A percentile compares a stretch with the other conserved stretches of the same genome.
phyloP scores from a whole-genome alignment of 2,797 vertebrate species.

The Poecilia gillii region DNA sequence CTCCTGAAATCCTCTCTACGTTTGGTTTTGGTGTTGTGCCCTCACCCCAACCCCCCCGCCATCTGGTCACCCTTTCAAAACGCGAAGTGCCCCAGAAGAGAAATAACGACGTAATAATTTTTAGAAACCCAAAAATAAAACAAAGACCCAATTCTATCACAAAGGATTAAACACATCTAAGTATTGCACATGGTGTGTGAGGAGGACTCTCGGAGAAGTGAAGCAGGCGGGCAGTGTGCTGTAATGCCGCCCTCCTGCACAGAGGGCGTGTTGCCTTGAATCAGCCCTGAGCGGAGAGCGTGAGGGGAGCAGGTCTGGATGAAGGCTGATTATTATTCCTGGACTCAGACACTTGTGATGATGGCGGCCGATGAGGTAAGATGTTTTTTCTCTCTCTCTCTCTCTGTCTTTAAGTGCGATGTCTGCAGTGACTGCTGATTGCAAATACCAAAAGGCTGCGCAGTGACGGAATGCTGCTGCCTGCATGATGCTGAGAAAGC shows the following conservation, averaged over 20 bases:
- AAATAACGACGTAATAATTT: no score
- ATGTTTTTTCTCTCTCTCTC: slow-evolving; percentile 30
- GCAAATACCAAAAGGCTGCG: neutral
- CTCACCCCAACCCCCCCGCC: neutral
- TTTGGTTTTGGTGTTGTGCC: neutral
- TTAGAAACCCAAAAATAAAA: no score
- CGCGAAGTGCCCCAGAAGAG: neutral
- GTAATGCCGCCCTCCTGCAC: slow-evolving; percentile 70
- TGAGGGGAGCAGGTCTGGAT: slow-evolving; percentile 57
- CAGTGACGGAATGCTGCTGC: neutral
- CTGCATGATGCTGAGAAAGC: slow-evolving; percentile 1
- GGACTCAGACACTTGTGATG: slow-evolving; percentile 53
- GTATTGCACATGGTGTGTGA: neutral
- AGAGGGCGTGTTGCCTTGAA: slow-evolving; percentile 87
- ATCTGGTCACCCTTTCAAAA: neutral
- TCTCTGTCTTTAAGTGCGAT: slow-evolving; percentile 71
- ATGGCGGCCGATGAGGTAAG: slow-evolving; percentile 81
- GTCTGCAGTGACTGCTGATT: slow-evolving; percentile 11
- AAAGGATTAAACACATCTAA: neutral
- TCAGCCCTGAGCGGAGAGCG: slow-evolving; percentile 85
- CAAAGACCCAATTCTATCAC: neutral
- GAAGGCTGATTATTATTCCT: slow-evolving; percentile 42
- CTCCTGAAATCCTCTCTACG: neutral
- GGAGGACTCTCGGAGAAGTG: neutral
- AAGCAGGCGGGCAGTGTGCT: slow-evolving; percentile 13